These are phyloP conservation scores for Diarsia brunnea DNA, from an alignment of 2,888 invertebrate species.

Conservation along the genomic window DNA sequence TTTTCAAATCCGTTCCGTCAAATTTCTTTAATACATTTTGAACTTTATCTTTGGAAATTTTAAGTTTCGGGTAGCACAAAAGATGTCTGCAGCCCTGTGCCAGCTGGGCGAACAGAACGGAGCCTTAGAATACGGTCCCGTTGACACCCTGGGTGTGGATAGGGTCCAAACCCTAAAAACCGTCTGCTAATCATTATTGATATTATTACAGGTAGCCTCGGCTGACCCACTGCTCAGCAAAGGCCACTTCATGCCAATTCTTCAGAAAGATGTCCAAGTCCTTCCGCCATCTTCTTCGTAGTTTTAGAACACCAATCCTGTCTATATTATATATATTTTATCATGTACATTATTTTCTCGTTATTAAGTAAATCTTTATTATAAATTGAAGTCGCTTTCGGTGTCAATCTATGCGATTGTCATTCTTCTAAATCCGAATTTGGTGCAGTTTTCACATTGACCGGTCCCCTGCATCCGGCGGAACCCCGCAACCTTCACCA, in stretches of 20 bases:
- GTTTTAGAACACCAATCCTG: not conserved
- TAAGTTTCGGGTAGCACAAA: not conserved
- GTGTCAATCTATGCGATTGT: not conserved
- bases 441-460: not conserved
- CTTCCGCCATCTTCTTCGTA: not conserved
- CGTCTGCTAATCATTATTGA: not conserved
- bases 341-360: not conserved
- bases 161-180: not conserved
- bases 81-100: not conserved
- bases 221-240: not conserved
- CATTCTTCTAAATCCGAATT: not conserved
- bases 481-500: too few relatives aligned
- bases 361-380: slow-evolving; percentile 12
- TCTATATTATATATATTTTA: too few relatives aligned
- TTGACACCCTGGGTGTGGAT: not conserved
- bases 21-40: too few relatives aligned
- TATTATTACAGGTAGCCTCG: not conserved
- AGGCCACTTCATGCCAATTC: not conserved
- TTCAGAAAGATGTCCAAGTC: not conserved
- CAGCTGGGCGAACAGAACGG: not conserved
- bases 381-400: not conserved
- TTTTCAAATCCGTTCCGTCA: too few relatives aligned
- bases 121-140: not conserved
- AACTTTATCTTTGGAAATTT: too few relatives aligned
- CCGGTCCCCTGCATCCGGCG: too few relatives aligned